phyloP scores from a whole-genome alignment of 2,888 invertebrate genomes.

The Calameuta pallipes region DNA sequence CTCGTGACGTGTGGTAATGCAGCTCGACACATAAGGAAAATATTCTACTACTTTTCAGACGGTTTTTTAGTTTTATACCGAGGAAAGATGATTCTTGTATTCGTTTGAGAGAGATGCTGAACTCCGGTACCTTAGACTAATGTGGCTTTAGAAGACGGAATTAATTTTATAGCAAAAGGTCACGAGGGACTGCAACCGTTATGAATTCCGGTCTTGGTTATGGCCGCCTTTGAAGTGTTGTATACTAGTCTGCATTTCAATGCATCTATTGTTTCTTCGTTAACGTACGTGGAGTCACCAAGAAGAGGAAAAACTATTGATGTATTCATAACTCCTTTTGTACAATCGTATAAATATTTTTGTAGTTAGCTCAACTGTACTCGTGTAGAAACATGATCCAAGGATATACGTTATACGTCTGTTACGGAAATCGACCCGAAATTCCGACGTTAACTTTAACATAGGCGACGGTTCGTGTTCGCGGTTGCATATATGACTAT shows the following conservation, averaged over 20 bases:
- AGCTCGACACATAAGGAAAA: background rate
- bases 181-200: slow-evolving; percentile 22
- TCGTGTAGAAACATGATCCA: background rate
- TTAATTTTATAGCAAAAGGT: background rate
- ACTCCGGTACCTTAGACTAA: background rate
- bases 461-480: background rate
- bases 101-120: background rate
- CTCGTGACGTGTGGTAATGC: background rate
- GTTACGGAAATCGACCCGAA: background rate
- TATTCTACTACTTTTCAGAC: background rate
- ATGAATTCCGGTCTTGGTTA: slow-evolving; percentile 29
- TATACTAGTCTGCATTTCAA: slow-evolving; percentile 15
- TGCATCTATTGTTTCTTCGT: slow-evolving; percentile 16
- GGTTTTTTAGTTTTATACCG: background rate
- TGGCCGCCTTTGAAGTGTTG: slow-evolving; percentile 11
- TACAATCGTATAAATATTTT: background rate
- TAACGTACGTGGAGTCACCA: background rate
- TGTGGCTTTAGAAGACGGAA: background rate
- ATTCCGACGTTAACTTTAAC: background rate
- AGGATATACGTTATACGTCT: background rate
- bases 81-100: background rate
- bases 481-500: background rate
- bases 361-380: background rate
- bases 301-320: background rate
- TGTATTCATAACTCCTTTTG: background rate